A percentile compares a stretch with the other conserved stretches of the same genome.
Evolutionary conservation across 2,888 invertebrate genomes (phyloP).

Genomic region (Drosophila bunnanda): DNA sequence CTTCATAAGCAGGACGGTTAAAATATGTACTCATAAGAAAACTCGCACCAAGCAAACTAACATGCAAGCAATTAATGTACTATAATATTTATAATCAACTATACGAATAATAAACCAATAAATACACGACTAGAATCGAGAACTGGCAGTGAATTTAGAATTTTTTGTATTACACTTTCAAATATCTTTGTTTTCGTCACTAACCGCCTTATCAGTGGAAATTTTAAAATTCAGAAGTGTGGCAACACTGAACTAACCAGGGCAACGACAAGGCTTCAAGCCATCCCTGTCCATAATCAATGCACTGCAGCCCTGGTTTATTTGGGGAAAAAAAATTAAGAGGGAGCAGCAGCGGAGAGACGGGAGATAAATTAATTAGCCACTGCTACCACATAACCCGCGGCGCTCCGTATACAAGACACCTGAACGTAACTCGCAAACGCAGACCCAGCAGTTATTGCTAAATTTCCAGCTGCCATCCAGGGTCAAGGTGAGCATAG

Average conservation of each 20-base stretch:
- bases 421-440: not conserved
- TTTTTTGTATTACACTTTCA: not conserved
- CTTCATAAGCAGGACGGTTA: not conserved
- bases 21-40: not conserved
- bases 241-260: not conserved
- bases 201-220: not conserved
- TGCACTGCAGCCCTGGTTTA: constrained; percentile 61
- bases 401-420: constrained; percentile 9
- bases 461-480: constrained; percentile 12
- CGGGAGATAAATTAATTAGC: constrained; percentile 65
- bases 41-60: not conserved
- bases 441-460: not conserved
- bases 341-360: constrained; percentile 43
- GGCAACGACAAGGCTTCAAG: not conserved
- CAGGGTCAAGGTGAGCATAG: constrained; percentile 45
- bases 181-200: not conserved
- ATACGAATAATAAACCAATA: not conserved
- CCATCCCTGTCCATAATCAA: not conserved
- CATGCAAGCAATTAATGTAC: not conserved
- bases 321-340: constrained; percentile 65
- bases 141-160: not conserved
- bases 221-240: not conserved
- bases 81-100: not conserved
- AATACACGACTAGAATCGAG: not conserved
- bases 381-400: constrained; percentile 59